phyloP scores from a whole-genome alignment of 2,888 invertebrate species.

The Philereme transversata region DNA sequence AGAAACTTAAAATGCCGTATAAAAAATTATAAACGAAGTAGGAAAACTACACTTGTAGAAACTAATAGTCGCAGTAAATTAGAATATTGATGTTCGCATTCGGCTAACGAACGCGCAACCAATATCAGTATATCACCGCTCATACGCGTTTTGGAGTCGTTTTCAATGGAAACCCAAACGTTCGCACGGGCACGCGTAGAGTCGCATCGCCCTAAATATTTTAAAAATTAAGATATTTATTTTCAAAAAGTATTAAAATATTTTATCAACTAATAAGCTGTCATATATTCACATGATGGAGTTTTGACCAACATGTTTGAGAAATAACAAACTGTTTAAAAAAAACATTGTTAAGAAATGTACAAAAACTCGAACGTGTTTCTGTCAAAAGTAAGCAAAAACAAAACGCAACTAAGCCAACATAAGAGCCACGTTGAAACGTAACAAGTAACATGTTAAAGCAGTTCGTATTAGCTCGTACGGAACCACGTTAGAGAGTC shows the following conservation, averaged over 20 bases:
- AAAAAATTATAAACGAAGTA: slow-evolving; percentile 30
- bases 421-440: slow-evolving; percentile 13
- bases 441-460: slow-evolving; percentile 8
- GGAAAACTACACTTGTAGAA: slow-evolving; percentile 38
- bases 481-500: background rate
- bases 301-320: too few species aligned
- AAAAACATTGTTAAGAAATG: background rate
- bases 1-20: slow-evolving; percentile 11
- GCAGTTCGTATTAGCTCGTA: slow-evolving; percentile 1
- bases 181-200: slow-evolving; percentile 56
- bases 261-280: background rate
- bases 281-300: too few species aligned
- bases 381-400: slow-evolving; percentile 39
- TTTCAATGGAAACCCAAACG: slow-evolving; percentile 64
- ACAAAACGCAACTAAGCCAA: slow-evolving; percentile 20
- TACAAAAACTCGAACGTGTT: slow-evolving; percentile 8
- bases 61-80: slow-evolving; percentile 67
- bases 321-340: too few species aligned
- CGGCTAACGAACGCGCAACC: slow-evolving; percentile 71
- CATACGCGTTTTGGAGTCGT: slow-evolving; percentile 69
- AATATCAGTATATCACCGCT: slow-evolving; percentile 78
- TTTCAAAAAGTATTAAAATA: background rate
- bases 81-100: slow-evolving; percentile 71
- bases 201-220: slow-evolving; percentile 41
- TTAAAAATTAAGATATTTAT: background rate